These are phyloP conservation scores for Elgonia sp. DNA, from an alignment of 2,888 invertebrate genomes.

Conservation along the genomic window DNA sequence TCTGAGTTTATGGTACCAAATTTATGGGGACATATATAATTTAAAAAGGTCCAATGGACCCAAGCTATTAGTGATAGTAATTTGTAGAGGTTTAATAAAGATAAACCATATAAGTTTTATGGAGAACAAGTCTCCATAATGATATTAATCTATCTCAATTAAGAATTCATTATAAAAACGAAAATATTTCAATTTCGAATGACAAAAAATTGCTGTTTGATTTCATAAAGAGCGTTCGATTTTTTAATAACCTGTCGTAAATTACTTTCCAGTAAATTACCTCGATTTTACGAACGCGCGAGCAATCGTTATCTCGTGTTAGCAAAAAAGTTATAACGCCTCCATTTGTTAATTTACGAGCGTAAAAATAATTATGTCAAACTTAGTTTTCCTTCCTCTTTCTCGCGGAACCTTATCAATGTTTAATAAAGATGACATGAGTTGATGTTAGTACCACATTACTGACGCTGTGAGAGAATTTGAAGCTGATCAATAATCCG, in stretches of 20 bases:
- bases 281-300: constrained; percentile 8
- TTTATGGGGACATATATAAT: too few species aligned
- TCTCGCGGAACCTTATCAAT: constrained; percentile 26
- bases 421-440: constrained; percentile 31
- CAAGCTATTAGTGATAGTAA: too few species aligned
- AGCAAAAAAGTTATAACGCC: constrained; percentile 18
- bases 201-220: background rate
- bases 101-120: too few species aligned
- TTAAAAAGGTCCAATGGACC: too few species aligned
- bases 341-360: constrained; percentile 26
- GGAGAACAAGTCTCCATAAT: too few species aligned
- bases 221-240: background rate
- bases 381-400: background rate
- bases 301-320: constrained; percentile 2
- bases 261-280: constrained; percentile 23
- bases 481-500: constrained; percentile 49
- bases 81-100: too few species aligned
- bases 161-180: too few species aligned
- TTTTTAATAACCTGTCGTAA: constrained; percentile 38
- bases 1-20: too few species aligned
- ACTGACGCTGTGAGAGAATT: constrained; percentile 40
- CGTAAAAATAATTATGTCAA: constrained; percentile 35
- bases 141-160: too few species aligned
- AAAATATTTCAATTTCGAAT: background rate
- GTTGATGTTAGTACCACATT: background rate